These are phyloP conservation scores for Montipora cactus DNA, from an alignment of 64 coral and sea anemone species.

Conservation along the genomic window DNA sequence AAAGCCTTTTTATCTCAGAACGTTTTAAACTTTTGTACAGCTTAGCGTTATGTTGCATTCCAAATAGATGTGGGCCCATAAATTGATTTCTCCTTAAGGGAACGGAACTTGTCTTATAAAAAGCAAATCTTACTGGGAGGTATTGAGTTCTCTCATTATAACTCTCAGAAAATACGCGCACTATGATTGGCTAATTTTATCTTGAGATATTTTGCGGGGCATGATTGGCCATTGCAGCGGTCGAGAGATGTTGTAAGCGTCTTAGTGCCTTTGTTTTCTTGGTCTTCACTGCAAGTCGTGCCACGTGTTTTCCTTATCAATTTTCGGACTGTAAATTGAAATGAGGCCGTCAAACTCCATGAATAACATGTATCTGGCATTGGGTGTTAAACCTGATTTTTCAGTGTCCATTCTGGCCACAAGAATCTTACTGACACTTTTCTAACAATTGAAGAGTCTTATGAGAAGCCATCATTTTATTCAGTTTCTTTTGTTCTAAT, in stretches of 20 bases:
- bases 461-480: not conserved
- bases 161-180: not conserved
- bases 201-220: too few species aligned
- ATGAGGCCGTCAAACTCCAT: too few species aligned
- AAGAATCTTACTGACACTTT: too few species aligned
- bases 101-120: constrained; percentile 17
- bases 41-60: constrained; percentile 6
- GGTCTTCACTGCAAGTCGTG: too few species aligned
- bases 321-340: too few species aligned
- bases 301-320: too few species aligned
- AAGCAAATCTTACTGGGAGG: not conserved
- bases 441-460: not conserved
- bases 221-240: too few species aligned
- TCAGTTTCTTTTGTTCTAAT: not conserved
- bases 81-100: not conserved
- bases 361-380: too few species aligned
- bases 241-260: too few species aligned
- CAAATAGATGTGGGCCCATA: not conserved
- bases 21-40: constrained; percentile 47
- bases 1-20: constrained; percentile 43
- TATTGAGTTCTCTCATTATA: not conserved
- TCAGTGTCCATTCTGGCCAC: not conserved
- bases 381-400: not conserved
- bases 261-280: too few species aligned
- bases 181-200: too few species aligned